Conservation (phyloP, 37 sponge, comb jelly and placozoan species). For the Cliona cf. orientalis region DNA sequence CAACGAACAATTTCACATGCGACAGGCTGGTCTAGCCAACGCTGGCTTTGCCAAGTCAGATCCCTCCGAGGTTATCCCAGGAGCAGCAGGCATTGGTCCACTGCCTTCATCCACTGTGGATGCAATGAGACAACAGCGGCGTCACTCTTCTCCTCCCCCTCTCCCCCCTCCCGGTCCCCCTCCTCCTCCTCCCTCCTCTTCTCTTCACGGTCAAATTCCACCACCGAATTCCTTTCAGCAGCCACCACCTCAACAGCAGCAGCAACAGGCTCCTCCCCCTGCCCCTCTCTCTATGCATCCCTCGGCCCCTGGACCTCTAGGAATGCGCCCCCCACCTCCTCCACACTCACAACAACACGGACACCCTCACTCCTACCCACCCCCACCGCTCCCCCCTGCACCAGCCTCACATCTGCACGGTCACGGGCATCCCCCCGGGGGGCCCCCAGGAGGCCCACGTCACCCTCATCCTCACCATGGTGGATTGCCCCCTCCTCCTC, state of each 20-base stretch:
- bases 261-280: neutral
- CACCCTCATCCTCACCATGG: neutral
- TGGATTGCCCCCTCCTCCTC: neutral
- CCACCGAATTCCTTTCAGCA: no score
- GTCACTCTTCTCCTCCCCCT: neutral
- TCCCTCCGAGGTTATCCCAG: no score
- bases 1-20: slow-evolving; percentile 26
- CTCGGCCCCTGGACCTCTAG: slow-evolving; percentile 3
- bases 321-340: slow-evolving; percentile 13
- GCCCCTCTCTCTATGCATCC: slow-evolving; percentile 3
- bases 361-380: slow-evolving; percentile 27
- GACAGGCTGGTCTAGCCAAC: neutral
- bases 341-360: slow-evolving; percentile 25
- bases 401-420: neutral
- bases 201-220: no score
- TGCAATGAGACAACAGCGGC: no score
- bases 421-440: no score
- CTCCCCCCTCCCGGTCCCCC: slow-evolving; percentile 2
- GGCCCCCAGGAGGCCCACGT: no score
- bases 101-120: no score
- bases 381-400: slow-evolving; percentile 38
- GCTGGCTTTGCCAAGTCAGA: no score
- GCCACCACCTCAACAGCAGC: neutral
- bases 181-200: neutral
- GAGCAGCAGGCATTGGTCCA: no score